Conservation (phyloP, 2,888 invertebrate genomes). For the Altica lythri region DNA sequence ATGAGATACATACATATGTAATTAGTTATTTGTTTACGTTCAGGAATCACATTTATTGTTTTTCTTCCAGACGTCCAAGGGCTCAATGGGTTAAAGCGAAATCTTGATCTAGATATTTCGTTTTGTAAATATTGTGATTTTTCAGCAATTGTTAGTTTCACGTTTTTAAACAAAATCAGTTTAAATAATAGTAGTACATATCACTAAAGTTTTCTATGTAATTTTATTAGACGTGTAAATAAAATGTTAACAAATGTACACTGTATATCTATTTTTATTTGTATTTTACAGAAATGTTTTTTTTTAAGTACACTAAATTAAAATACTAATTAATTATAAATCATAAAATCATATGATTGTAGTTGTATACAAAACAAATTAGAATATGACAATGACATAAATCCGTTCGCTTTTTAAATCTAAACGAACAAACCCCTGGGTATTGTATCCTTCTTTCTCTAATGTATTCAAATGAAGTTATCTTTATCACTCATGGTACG, state of each 20-base stretch:
- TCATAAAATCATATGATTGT: no score
- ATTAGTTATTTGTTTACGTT: no score
- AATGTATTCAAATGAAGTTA: no score
- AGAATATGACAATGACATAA: no score
- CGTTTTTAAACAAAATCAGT: background rate
- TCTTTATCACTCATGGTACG: no score
- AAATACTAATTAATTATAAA: no score
- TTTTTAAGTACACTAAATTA: no score
- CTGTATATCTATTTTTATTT: background rate
- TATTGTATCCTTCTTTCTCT: background rate
- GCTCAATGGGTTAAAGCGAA: conserved; percentile 34
- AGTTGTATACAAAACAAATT: no score
- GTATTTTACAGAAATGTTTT: background rate
- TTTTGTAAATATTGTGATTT: conserved; percentile 27
- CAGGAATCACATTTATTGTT: no score
- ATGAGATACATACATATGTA: no score
- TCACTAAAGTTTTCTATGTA: background rate
- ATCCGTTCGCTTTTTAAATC: no score
- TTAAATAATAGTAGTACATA: background rate
- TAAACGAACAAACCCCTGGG: no score
- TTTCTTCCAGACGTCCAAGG: conserved; percentile 40
- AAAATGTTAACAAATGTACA: background rate
- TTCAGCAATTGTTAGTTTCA: conserved; percentile 2
- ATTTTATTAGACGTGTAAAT: background rate
- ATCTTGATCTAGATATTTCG: conserved; percentile 5